phyloP scores from a whole-genome alignment of 2,797 vertebrate genomes.

The Cirrhinus molitorella region DNA sequence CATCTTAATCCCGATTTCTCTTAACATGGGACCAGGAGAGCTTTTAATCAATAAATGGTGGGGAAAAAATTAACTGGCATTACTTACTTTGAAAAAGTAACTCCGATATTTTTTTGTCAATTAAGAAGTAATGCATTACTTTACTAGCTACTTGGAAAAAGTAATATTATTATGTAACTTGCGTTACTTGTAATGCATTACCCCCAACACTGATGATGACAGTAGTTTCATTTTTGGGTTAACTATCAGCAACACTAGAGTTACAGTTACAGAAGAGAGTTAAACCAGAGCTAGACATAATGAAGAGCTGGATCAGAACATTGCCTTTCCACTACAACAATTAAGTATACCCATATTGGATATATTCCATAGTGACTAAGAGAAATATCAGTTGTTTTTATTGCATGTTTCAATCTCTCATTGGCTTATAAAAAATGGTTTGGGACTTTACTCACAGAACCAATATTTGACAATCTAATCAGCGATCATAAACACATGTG shows the following conservation, averaged over 20 bases:
- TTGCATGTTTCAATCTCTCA: conserved; percentile 1
- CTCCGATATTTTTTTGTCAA: too few species aligned
- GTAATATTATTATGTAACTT: too few species aligned
- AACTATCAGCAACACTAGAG: not conserved
- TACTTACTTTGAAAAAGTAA: too few species aligned
- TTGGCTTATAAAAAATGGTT: not conserved
- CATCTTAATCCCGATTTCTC: too few species aligned
- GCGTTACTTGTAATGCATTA: too few species aligned
- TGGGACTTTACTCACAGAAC: not conserved
- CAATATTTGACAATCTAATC: conserved; percentile 8
- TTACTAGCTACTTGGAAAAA: too few species aligned
- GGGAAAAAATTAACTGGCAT: too few species aligned
- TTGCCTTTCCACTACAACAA: not conserved
- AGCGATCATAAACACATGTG: not conserved
- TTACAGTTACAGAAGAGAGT: not conserved
- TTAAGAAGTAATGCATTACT: too few species aligned
- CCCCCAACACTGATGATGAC: too few species aligned
- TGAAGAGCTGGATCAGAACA: not conserved
- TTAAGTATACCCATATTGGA: not conserved
- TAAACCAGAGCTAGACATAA: not conserved
- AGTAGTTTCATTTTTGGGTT: not conserved
- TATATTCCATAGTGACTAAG: not conserved
- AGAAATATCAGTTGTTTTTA: not conserved
- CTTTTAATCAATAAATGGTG: too few species aligned
- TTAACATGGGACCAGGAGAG: too few species aligned